phyloP scores from a whole-genome alignment of 2,888 invertebrate species.

The Seladonia tumulorum region DNA sequence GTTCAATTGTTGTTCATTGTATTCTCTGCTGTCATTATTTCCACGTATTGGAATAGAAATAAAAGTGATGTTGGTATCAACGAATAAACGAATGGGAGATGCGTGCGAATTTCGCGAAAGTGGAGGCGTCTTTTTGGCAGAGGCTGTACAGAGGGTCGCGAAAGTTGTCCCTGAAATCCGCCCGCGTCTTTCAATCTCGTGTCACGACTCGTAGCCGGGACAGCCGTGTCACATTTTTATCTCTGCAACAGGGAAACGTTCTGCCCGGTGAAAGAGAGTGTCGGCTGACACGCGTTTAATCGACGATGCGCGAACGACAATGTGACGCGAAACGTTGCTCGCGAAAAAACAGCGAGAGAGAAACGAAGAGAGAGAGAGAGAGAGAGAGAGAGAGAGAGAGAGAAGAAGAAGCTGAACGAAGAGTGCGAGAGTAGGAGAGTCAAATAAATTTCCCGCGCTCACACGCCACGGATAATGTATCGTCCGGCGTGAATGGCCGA shows the following conservation, averaged over 20 bases:
- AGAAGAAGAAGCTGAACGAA: slow-evolving; percentile 9
- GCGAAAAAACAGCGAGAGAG: slow-evolving; percentile 1
- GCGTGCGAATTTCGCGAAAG: background rate
- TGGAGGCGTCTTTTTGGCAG: background rate
- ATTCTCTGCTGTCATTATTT: too few relatives aligned
- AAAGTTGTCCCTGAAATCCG: slow-evolving; percentile 46
- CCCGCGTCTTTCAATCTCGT: slow-evolving; percentile 36
- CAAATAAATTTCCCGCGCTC: slow-evolving; percentile 59
- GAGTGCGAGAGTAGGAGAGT: slow-evolving; percentile 31
- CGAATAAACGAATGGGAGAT: too few relatives aligned
- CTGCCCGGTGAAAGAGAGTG: slow-evolving; percentile 50
- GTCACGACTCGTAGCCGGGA: slow-evolving; percentile 36
- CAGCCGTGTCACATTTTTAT: slow-evolving; percentile 59
- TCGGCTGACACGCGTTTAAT: slow-evolving; percentile 57
- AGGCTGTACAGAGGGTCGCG: slow-evolving; percentile 17
- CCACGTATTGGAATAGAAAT: too few relatives aligned
- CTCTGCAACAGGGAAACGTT: slow-evolving; percentile 52
- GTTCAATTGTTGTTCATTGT: too few relatives aligned
- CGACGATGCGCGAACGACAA: slow-evolving; percentile 57
- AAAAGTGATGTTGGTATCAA: too few relatives aligned
- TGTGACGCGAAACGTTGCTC: slow-evolving; percentile 45
- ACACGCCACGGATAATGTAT: slow-evolving; percentile 58
- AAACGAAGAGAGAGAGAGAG: background rate
- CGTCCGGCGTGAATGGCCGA: slow-evolving; percentile 58
- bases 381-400: background rate